Percentiles rank a stretch among this genome's conserved stretches.
phyloP scores from a whole-genome alignment of 2,888 invertebrate genomes.

The Drosophila meridiana region DNA sequence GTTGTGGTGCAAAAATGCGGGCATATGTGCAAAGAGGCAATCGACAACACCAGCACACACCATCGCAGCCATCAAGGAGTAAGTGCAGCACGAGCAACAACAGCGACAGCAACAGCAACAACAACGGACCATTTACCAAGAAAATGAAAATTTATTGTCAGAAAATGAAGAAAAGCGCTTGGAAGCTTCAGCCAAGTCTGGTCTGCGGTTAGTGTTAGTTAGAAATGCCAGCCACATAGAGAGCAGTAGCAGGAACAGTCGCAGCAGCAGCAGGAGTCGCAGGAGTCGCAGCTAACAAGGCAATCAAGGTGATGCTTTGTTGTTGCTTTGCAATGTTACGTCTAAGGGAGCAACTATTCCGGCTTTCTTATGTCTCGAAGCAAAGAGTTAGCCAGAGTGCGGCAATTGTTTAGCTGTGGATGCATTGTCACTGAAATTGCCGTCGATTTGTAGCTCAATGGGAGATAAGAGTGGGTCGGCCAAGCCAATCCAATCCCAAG shows the following conservation, averaged over 20 bases:
- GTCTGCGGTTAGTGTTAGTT: slow-evolving; percentile 59
- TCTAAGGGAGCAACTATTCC: slow-evolving; percentile 45
- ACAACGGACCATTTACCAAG: slow-evolving; percentile 75
- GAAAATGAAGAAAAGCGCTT: slow-evolving; percentile 77
- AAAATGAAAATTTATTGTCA: slow-evolving; percentile 83
- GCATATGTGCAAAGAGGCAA: slow-evolving; percentile 82
- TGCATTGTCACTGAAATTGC: slow-evolving; percentile 67
- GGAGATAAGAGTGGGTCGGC: neutral
- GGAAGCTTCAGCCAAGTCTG: slow-evolving; percentile 37
- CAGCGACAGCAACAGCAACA: slow-evolving; percentile 36
- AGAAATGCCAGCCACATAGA: slow-evolving; percentile 21
- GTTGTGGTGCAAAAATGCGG: slow-evolving; percentile 80
- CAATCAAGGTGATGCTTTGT: slow-evolving; percentile 76
- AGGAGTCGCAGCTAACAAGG: slow-evolving; percentile 48
- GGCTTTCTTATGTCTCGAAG: slow-evolving; percentile 48
- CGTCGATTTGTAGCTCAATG: slow-evolving; percentile 69
- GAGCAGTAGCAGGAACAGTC: slow-evolving; percentile 16
- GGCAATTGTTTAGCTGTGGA: slow-evolving; percentile 48
- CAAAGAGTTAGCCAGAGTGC: slow-evolving; percentile 34
- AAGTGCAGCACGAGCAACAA: slow-evolving; percentile 50
- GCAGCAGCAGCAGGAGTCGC: slow-evolving; percentile 19
- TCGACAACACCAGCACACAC: slow-evolving; percentile 71
- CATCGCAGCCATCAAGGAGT: slow-evolving; percentile 58
- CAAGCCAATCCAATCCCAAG: neutral
- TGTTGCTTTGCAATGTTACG: slow-evolving; percentile 32